These are phyloP conservation scores for Pachydiplax longipennis DNA, from an alignment of 2,888 invertebrate genomes.

Conservation along the genomic window DNA sequence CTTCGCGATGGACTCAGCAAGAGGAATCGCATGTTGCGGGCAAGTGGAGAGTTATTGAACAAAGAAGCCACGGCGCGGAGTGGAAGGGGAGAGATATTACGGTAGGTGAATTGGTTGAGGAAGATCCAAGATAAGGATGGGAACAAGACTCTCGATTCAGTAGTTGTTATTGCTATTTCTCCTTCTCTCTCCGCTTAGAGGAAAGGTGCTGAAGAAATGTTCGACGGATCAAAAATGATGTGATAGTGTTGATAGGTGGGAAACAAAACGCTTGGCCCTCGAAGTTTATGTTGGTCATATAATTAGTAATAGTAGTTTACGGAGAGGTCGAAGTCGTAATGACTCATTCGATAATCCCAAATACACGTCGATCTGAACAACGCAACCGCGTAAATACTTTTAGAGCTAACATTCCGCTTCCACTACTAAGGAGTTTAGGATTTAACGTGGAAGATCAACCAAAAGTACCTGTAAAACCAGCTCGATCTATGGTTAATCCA, in stretches of 20 bases:
- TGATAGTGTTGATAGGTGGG: neutral
- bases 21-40: neutral
- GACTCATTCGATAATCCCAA: too few relatives aligned
- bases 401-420: too few relatives aligned
- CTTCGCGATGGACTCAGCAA: neutral
- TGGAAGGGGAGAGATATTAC: neutral
- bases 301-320: too few relatives aligned
- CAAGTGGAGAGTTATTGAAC: neutral
- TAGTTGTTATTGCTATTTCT: neutral
- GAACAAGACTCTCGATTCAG: neutral
- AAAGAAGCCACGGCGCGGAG: neutral
- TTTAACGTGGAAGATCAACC: too few relatives aligned
- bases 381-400: too few relatives aligned
- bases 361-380: neutral
- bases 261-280: too few relatives aligned
- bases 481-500: too few relatives aligned
- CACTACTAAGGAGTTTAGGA: too few relatives aligned
- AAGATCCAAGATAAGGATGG: constrained; percentile 7
- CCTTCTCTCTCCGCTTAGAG: neutral
- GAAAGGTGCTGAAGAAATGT: neutral
- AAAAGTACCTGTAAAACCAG: too few relatives aligned
- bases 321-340: too few relatives aligned
- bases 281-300: too few relatives aligned
- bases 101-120: neutral
- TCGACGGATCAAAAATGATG: neutral